These are phyloP conservation scores for Dysidea cf. avara DNA, from an alignment of 37 sponge, comb jelly and placozoan genomes.

Conservation along the genomic window DNA sequence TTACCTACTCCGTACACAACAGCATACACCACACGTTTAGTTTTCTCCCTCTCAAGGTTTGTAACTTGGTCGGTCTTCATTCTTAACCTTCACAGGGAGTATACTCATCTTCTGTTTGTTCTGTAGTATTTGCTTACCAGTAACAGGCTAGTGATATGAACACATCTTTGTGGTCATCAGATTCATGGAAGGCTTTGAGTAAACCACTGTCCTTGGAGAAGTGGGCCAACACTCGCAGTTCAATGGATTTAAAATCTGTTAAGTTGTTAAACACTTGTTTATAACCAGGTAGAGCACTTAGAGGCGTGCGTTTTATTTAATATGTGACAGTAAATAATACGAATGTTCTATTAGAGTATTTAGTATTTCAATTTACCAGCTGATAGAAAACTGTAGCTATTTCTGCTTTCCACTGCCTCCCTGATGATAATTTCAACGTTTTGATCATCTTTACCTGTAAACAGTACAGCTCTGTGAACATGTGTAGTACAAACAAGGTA, in stretches of 20 bases:
- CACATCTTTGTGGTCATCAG: conserved; percentile 35
- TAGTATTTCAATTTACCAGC: too few species aligned
- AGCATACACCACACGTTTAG: conserved; percentile 84
- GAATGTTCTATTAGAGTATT: not conserved
- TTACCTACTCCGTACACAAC: conserved; percentile 85
- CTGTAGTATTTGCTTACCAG: conserved; percentile 44
- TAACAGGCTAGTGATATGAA: conserved; percentile 57
- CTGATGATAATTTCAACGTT: conserved; percentile 38
- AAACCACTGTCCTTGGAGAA: conserved; percentile 62
- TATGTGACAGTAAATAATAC: too few species aligned
- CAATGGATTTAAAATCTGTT: conserved; percentile 83
- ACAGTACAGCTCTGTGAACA: too few species aligned
- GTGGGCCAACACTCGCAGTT: conserved; percentile 82
- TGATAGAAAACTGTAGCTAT: not conserved
- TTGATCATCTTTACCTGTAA: conserved; percentile 17
- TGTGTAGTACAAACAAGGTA: too few species aligned
- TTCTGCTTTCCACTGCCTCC: conserved; percentile 45
- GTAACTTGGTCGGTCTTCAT: conserved; percentile 32
- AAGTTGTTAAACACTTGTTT: too few species aligned
- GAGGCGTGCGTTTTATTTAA: not conserved
- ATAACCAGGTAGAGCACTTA: not conserved
- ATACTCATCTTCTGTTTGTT: not conserved
- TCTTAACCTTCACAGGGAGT: conserved; percentile 37
- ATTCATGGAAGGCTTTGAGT: conserved; percentile 11
- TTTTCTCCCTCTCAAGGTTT: conserved; percentile 61